Base-by-base conservation (phyloP, 2,888 invertebrate genomes). In the Ectemnius continuus region DNA sequence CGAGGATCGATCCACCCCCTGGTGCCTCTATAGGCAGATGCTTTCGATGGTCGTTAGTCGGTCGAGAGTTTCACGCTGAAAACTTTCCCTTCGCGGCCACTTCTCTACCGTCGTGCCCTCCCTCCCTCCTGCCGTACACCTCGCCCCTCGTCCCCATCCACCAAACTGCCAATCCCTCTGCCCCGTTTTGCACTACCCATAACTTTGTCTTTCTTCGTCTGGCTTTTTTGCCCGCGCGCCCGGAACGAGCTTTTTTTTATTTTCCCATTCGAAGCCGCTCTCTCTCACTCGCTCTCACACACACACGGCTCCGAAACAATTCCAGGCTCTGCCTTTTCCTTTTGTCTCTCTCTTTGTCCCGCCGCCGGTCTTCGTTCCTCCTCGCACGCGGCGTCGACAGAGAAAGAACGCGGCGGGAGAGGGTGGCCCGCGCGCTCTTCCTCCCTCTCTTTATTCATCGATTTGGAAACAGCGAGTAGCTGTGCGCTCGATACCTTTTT, bases 11-110 rank as follows among this genome's bases (percentile, higher is more conserved):
- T 80, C 65, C 79, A 58, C 60, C 23, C 46, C 36, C 36, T 60
- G 52, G 57, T 67, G 70, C 57, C 64, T 26, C 66, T 76, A 74
- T 71, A 71, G 73, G 71, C 71, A 58, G 76, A 67, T 61, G 76
- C 69, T 76, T 70, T 79, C 79, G 79, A 79, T 68, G 80, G 73
- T 80, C 79, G 79, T 80, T 80, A 80, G 79, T 79, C 76, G 76
- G 70, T 76, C 68, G 76, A 68, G 69, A 74, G 79, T 73, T 76
- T 73, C 73, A 52, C 74, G 71, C 73, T 74, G 76, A 48, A 72
- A 80, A 80, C 73, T 79, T 80, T 76, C 79, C 56, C 63, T 71
- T 28, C 36, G 28, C 28, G 23, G 5, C 28, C 20, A 26, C 26
- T 18, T 16, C 18, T 57, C 20, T n/a, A 13, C 58, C 58, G 28